Base-by-base conservation (phyloP, 2,113 vertebrate genomes). In the Podilymbus podiceps region DNA sequence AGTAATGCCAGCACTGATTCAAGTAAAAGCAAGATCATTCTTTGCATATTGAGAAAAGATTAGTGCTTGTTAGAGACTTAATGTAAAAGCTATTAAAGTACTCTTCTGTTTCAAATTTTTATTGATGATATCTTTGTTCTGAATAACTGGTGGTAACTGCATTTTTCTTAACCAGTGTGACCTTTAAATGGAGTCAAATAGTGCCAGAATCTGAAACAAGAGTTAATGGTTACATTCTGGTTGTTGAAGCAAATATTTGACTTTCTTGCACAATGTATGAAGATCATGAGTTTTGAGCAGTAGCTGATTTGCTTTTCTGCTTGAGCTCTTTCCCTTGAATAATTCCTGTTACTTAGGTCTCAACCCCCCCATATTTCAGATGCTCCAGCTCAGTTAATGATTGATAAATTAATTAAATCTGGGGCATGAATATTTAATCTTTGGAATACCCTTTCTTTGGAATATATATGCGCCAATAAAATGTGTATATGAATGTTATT, bases 181-280 rank as follows among this genome's bases (percentile, higher is more conserved):
- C 95, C 95, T 95, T 93, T 97, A 96, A 78, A 84, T 38, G 53
- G 63, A 91, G 84, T 91, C 78, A 88, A 42, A 62, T 66, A 64
- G 46, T 90, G 92, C 94, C 94, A 91, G 80, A 68, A 85, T 93
- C 95, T 96, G 96, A 97, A 95, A 92, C 95, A 92, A 81, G 97
- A 97, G 98, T 99, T 99, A 99, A 98, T 98, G 97, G 98, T 99
- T 99, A 98, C 98, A 92, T 96, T 94, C 86, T 60, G 85, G 92
- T 89, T 68, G 90, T 91, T 95, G 91, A 95, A 96, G 95, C 98
- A 99, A 99, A 99, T 99, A 99, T 99, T 99, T 98, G 98, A 95
- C 95, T 94, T 97, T 89, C 86, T 98, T 98, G 98, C 98, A 98
- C 95, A 98, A 98, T 87, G 31, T 64, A 79, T 85, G 95, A 92